phyloP scores from a whole-genome alignment of 1,140 invertebrate species.

The Charaxes varanes region DNA sequence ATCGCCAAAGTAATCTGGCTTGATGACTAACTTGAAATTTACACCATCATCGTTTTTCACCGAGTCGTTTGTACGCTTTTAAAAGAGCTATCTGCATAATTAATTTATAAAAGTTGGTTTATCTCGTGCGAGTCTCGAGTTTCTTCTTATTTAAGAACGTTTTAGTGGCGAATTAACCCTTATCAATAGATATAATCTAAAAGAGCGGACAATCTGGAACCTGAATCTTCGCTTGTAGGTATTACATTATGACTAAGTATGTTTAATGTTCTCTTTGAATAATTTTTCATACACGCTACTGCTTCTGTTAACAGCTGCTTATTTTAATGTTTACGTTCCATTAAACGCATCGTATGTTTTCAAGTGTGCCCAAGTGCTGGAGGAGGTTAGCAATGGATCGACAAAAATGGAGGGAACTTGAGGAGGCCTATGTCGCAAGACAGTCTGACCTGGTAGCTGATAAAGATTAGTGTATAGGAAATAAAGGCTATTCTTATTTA shows the following conservation, averaged over 20 bases:
- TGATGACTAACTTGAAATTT: neutral
- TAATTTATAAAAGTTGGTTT: conserved; percentile 6
- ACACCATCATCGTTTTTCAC: neutral
- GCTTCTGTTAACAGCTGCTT: too few relatives aligned
- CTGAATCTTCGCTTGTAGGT: conserved; percentile 5
- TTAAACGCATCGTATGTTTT: too few relatives aligned
- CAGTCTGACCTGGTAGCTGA: too few relatives aligned
- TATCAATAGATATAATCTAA: conserved; percentile 36
- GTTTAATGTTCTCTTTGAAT: conserved; percentile 1
- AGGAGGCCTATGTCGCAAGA: too few relatives aligned
- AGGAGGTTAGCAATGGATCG: too few relatives aligned
- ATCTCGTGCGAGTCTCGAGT: conserved; percentile 9
- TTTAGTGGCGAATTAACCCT: conserved; percentile 26
- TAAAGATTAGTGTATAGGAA: too few relatives aligned
- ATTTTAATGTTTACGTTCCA: too few relatives aligned
- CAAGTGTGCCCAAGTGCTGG: too few relatives aligned
- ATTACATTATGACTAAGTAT: conserved; percentile 5
- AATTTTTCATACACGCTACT: conserved; percentile 7
- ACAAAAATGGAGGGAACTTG: too few relatives aligned
- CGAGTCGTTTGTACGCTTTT: neutral
- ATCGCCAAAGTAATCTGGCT: neutral
- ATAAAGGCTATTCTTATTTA: too few relatives aligned
- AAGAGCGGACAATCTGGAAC: conserved; percentile 32
- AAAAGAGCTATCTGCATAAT: conserved; percentile 7
- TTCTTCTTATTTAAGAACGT: conserved; percentile 14